Evolutionary conservation across 2,113 vertebrate species (phyloP), one percentile per base, ranked within the genome.

Genomic region (Todiramphus chloris): DNA sequence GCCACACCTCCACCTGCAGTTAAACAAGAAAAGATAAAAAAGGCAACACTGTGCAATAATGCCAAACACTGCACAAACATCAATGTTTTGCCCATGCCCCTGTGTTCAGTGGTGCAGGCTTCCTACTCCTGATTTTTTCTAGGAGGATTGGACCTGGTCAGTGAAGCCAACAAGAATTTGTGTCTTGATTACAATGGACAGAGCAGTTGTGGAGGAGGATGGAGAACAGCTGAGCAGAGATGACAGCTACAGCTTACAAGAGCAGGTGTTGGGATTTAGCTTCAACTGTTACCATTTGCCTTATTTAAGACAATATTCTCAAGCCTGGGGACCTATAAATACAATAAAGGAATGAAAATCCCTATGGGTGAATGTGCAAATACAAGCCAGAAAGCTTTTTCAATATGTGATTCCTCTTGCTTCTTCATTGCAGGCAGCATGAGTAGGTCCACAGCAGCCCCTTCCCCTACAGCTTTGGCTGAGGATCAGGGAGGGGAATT

Each of bases 181-280:
- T 4, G 1, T 48, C 25, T 75, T 77, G 59, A 88, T 77, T 70
- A 55, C 92, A 85, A 37, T 53, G 60, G 37, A 30, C 13, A 41
- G 9, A 25, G 37, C 10, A 0, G 0, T 62, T 79, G 14, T 66
- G 83, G 64, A 84, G 28, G 53, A 92, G 28, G 53, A 50, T 39
- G 35, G 48, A 72, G 55, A 92, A 86, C 92, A 97, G 90, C 90
- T 96, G 92, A 93, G 76, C 41, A 91, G 74, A 81, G 77, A 89
- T 64, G 64, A 94, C 77, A 94, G 86, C 69, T 84, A 89, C 53
- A 97, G 86, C 72, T 96, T 91, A 76, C 2, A 4, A 86, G 69
- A 90, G 56, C 94, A 94, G 85, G 85, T 94, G 90, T n/a, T 69
- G 60, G 83, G 80, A 88, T 80, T 94, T 93, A 90, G 13, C 73